These are phyloP conservation scores for Onychomys arenicola DNA, from an alignment of 2,797 vertebrate genomes.

Conservation along the genomic window DNA sequence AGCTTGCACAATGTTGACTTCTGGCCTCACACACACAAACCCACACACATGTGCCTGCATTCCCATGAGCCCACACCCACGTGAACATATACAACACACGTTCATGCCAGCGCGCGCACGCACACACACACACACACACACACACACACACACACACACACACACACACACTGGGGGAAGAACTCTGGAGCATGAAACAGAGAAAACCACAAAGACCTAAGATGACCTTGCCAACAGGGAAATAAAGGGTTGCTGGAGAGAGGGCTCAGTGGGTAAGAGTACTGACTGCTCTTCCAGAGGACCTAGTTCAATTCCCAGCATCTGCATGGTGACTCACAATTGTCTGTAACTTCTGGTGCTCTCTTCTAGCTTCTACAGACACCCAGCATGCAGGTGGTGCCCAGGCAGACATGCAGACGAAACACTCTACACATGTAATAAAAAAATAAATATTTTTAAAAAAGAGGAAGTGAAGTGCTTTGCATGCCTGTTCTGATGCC, in stretches of 20 bases:
- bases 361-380: not conserved
- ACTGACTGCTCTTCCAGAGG: not conserved
- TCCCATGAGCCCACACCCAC: not conserved
- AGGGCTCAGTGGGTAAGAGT: not conserved
- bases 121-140: not conserved
- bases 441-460: not conserved
- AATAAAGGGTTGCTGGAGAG: not conserved
- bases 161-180: not conserved
- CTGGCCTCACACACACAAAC: not conserved
- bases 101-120: too few relatives aligned
- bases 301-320: not conserved
- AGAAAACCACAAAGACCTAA: not conserved
- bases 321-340: not conserved
- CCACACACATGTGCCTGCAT: not conserved
- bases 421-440: not conserved
- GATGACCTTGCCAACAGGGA: not conserved
- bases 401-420: not conserved
- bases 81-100: too few relatives aligned
- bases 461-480: not conserved
- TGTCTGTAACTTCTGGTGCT: too few relatives aligned
- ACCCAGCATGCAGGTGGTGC: not conserved
- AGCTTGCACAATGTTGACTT: not conserved
- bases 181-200: not conserved
- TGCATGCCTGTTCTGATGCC: not conserved
- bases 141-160: not conserved